These are phyloP conservation scores for Carterocephalus palaemon DNA, from an alignment of 2,888 invertebrate genomes.

Conservation along the genomic window DNA sequence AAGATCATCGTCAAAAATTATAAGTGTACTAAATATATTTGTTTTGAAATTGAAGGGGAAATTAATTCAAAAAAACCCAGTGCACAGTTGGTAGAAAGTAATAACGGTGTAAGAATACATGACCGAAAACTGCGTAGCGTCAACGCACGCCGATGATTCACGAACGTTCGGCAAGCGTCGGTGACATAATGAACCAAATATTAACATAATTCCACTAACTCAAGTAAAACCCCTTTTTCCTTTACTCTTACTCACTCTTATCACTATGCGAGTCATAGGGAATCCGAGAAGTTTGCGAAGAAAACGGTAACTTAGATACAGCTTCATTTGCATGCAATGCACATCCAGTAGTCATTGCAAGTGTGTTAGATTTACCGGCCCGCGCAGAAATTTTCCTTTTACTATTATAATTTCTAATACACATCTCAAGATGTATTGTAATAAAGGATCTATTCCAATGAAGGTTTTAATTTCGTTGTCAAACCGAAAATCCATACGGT, in stretches of 20 bases:
- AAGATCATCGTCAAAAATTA: too few species aligned
- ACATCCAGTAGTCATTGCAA: conserved; percentile 19
- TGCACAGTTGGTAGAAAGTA: conserved; percentile 63
- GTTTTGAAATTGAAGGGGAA: conserved; percentile 25
- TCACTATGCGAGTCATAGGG: conserved; percentile 40
- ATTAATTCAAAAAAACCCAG: conserved; percentile 30
- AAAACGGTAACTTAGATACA: conserved; percentile 26
- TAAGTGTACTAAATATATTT: neutral
- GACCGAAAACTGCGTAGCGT: conserved; percentile 8
- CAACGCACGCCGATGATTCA: conserved; percentile 56
- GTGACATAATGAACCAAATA: conserved; percentile 77
- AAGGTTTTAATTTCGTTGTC: too few species aligned
- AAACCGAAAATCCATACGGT: too few species aligned
- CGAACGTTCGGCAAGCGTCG: conserved; percentile 52
- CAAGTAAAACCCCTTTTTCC: conserved; percentile 53
- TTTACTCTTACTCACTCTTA: conserved; percentile 57
- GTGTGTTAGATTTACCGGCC: conserved; percentile 10
- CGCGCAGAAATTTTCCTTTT: conserved; percentile 1
- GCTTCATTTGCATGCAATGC: conserved; percentile 6
- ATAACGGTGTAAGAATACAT: conserved; percentile 65
- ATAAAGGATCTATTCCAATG: too few species aligned
- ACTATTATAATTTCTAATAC: neutral
- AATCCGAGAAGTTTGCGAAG: conserved; percentile 36
- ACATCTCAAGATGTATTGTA: too few species aligned
- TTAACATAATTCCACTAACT: conserved; percentile 65